A percentile compares a stretch with the other conserved stretches of the same genome.
phyloP scores from a whole-genome alignment of 2,797 vertebrate genomes.

The Choloepus didactylus region DNA sequence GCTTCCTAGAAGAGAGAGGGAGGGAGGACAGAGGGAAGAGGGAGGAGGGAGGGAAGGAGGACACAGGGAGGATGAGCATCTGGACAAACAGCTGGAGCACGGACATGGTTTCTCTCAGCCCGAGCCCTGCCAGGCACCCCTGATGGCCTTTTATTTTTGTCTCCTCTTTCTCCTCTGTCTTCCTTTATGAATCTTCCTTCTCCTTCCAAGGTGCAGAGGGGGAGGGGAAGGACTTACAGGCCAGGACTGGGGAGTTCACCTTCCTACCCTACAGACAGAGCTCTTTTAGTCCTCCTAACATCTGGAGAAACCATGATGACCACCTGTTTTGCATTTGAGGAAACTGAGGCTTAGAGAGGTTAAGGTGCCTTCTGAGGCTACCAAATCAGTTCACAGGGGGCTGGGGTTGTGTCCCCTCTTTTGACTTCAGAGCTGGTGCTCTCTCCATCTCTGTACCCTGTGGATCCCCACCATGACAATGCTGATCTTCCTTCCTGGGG shows the following conservation, averaged over 20 bases:
- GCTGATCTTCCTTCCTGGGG: fast-evolving
- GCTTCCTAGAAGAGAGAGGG: background rate
- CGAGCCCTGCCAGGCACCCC: background rate
- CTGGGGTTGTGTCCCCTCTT: background rate
- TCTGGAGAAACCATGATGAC: too few relatives aligned
- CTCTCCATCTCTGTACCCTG: background rate
- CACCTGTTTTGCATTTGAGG: background rate
- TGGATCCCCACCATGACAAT: background rate
- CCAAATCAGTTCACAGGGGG: background rate
- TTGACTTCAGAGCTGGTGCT: background rate
- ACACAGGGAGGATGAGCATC: background rate
- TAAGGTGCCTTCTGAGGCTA: background rate
- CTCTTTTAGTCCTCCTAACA: background rate
- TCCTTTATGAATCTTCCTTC: background rate
- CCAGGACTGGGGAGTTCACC: background rate
- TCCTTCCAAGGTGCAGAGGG: background rate
- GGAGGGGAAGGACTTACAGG: background rate
- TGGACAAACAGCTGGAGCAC: background rate
- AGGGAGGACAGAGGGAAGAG: background rate
- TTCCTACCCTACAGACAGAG: background rate
- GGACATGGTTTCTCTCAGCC: background rate
- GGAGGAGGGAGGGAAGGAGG: background rate
- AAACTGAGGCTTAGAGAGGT: background rate
- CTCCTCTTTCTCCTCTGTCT: background rate
- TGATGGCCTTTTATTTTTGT: background rate